phyloP scores from a whole-genome alignment of 2,113 vertebrate genomes.

The Tinamus guttatus region DNA sequence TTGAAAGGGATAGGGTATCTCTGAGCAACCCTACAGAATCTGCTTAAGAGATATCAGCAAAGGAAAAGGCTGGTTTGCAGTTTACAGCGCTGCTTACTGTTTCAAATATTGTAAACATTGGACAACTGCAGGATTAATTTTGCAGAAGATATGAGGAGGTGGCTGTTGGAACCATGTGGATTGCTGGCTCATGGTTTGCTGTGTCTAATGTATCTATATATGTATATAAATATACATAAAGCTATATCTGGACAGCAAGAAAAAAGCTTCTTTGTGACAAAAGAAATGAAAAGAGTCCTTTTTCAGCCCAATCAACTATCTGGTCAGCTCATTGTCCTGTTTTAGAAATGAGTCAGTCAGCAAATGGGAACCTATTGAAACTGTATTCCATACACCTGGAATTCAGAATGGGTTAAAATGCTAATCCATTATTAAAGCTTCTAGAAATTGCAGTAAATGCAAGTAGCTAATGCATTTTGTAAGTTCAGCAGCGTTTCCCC shows the following conservation, averaged over 20 bases:
- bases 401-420: background rate
- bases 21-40: too few species aligned
- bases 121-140: background rate
- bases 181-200: background rate
- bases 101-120: background rate
- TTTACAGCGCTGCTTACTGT: background rate
- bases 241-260: background rate
- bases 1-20: too few species aligned
- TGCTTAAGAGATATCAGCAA: too few species aligned
- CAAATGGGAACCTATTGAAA: background rate
- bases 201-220: background rate
- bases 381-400: too few species aligned
- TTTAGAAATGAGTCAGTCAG: background rate
- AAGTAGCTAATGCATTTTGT: background rate
- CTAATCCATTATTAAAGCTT: background rate
- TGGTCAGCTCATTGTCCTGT: background rate
- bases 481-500: background rate
- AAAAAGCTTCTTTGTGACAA: background rate
- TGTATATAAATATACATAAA: too few species aligned
- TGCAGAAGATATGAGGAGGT: fast-evolving
- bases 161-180: background rate
- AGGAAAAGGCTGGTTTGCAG: too few species aligned
- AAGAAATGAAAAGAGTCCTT: background rate
- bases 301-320: background rate
- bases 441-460: background rate